Evolutionary conservation across 2,888 invertebrate genomes (phyloP).

Genomic region (Rambutsinella grinnellia): DNA sequence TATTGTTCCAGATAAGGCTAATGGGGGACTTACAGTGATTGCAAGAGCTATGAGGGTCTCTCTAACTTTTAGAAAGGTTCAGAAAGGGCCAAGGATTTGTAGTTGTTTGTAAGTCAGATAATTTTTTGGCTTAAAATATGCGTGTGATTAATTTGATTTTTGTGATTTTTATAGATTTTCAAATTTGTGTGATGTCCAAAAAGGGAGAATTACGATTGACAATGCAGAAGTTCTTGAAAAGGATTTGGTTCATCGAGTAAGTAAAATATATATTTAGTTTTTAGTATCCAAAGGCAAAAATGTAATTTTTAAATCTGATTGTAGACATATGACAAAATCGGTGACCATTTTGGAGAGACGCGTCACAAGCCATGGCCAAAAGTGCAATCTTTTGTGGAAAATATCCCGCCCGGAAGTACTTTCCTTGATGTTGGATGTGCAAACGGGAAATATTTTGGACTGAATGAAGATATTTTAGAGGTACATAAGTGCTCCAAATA

Average conservation of each 20-base stretch:
- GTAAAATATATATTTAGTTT: slow-evolving; percentile 13
- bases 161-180: too few relatives aligned
- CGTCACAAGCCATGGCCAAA: slow-evolving; percentile 95
- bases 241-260: slow-evolving; percentile 81
- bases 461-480: slow-evolving; percentile 74
- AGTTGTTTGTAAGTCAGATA: slow-evolving; percentile 72
- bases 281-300: not conserved
- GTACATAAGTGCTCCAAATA: too few relatives aligned
- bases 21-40: slow-evolving; percentile 73
- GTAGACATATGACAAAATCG: slow-evolving; percentile 94
- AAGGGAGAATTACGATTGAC: slow-evolving; percentile 69
- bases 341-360: slow-evolving; percentile 93
- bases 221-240: slow-evolving; percentile 79
- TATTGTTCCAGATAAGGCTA: slow-evolving; percentile 56
- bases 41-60: slow-evolving; percentile 79
- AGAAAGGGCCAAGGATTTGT: slow-evolving; percentile 74
- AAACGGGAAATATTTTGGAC: slow-evolving; percentile 94
- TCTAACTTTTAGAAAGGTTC: slow-evolving; percentile 83
- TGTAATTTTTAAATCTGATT: slow-evolving; percentile 6
- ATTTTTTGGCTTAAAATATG: slow-evolving; percentile 1
- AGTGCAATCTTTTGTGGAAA: slow-evolving; percentile 83
- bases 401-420: slow-evolving; percentile 77
- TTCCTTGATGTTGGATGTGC: slow-evolving; percentile 96
- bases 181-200: slow-evolving; percentile 78
- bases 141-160: too few relatives aligned